A percentile compares a stretch with the other conserved stretches of the same genome.
Evolutionary conservation across 2,888 invertebrate species (phyloP).

Genomic region (Eupithecia inturbata): DNA sequence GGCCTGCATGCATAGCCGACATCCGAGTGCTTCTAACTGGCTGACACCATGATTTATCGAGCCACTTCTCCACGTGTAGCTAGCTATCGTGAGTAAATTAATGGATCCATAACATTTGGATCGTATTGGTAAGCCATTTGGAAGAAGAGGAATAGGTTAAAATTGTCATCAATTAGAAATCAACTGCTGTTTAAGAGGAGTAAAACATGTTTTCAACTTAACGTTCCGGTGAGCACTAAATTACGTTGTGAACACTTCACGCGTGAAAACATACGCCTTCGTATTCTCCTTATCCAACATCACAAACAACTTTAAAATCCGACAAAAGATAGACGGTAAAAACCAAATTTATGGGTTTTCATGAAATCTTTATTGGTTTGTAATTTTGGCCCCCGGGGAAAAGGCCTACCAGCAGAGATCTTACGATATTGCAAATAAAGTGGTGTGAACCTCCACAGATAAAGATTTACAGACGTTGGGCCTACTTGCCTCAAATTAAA

Average conservation of each 20-base stretch:
- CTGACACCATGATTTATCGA: conserved; percentile 35
- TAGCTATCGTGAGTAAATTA: conserved; percentile 12
- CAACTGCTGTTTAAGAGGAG: not conserved
- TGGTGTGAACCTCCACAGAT: not conserved
- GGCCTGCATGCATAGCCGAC: conserved; percentile 35
- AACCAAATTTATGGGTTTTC: conserved; percentile 33
- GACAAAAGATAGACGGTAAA: conserved; percentile 28
- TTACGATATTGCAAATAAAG: conserved; percentile 14
- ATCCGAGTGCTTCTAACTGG: conserved; percentile 30
- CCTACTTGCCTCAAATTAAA: not conserved
- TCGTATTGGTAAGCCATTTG: not conserved
- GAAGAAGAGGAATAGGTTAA: not conserved
- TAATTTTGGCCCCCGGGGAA: conserved; percentile 37
- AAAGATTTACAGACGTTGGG: conserved; percentile 5
- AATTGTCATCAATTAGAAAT: not conserved
- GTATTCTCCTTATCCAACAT: conserved; percentile 13
- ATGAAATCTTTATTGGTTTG: conserved; percentile 37
- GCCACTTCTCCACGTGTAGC: conserved; percentile 22
- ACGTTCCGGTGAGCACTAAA: not conserved
- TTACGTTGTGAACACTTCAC: not conserved
- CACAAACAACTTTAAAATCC: conserved; percentile 25
- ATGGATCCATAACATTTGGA: conserved; percentile 10
- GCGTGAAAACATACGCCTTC: not conserved
- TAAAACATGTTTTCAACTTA: not conserved
- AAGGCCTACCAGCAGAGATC: conserved; percentile 12